phyloP scores from a whole-genome alignment of 2,888 invertebrate species.

The Epiblema foenella region DNA sequence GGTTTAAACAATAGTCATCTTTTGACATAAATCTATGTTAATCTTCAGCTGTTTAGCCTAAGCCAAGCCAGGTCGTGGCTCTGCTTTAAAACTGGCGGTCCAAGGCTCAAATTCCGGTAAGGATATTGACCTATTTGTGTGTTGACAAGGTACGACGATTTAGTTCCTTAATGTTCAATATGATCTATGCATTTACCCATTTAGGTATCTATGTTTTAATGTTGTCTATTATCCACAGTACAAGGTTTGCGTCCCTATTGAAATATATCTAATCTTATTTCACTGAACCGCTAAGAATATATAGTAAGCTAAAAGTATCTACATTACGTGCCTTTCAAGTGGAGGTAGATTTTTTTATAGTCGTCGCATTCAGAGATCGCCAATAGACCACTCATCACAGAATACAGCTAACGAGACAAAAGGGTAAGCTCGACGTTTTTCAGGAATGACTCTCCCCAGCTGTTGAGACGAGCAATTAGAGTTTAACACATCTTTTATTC shows the following conservation, averaged over 20 bases:
- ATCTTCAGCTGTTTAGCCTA: too few species aligned
- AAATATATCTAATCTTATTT: background rate
- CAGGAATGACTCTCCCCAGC: constrained; percentile 4
- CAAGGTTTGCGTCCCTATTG: background rate
- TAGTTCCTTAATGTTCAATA: too few species aligned
- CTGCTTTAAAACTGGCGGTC: too few species aligned
- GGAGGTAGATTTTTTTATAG: constrained; percentile 13
- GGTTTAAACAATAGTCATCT: constrained; percentile 1
- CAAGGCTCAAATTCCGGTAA: too few species aligned
- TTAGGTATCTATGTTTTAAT: too few species aligned
- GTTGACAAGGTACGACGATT: too few species aligned
- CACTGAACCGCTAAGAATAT: background rate
- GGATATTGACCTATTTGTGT: too few species aligned
- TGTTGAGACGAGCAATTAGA: constrained; percentile 24
- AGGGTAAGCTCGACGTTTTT: constrained; percentile 22
- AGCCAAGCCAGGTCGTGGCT: too few species aligned
- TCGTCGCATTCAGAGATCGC: constrained; percentile 21
- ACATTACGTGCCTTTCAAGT: constrained; percentile 7
- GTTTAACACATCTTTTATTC: constrained; percentile 7
- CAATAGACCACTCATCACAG: constrained; percentile 28
- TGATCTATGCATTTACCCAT: too few species aligned
- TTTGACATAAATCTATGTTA: background rate
- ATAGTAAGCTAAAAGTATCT: background rate
- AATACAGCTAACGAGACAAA: constrained; percentile 36
- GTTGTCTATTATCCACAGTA: too few species aligned